phyloP scores from a whole-genome alignment of 2,113 vertebrate species.

The Nicator chloris region DNA sequence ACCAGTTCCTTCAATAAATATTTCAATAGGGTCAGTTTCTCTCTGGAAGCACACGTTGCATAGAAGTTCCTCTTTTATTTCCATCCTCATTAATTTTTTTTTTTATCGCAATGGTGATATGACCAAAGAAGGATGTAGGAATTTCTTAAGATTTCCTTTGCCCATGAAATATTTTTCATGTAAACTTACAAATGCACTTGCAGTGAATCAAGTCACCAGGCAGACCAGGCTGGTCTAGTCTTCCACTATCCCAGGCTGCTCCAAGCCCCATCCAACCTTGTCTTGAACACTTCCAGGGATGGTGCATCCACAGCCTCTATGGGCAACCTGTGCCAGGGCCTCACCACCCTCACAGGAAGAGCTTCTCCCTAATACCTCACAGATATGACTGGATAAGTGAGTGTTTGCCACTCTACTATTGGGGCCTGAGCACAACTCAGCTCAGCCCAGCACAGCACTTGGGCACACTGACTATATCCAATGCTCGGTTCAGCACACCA shows the following conservation, averaged over 20 bases:
- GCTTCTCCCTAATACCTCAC: background rate
- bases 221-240: background rate
- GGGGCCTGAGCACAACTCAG: background rate
- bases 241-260: accelerated
- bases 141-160: background rate
- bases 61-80: background rate
- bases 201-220: background rate
- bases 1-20: background rate
- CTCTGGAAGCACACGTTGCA: background rate
- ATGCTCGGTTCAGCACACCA: background rate
- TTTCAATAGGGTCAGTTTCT: background rate
- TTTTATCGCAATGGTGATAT: background rate
- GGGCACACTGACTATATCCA: background rate
- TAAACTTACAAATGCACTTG: background rate
- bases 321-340: background rate
- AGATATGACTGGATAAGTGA: accelerated
- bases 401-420: background rate
- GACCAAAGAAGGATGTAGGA: background rate
- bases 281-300: background rate
- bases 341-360: background rate
- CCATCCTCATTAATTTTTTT: no score
- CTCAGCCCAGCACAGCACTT: background rate
- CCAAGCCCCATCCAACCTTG: background rate
- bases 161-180: background rate
- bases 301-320: background rate